These are phyloP conservation scores for Coregonus suidteri DNA, from an alignment of 2,797 vertebrate species.

Conservation along the genomic window DNA sequence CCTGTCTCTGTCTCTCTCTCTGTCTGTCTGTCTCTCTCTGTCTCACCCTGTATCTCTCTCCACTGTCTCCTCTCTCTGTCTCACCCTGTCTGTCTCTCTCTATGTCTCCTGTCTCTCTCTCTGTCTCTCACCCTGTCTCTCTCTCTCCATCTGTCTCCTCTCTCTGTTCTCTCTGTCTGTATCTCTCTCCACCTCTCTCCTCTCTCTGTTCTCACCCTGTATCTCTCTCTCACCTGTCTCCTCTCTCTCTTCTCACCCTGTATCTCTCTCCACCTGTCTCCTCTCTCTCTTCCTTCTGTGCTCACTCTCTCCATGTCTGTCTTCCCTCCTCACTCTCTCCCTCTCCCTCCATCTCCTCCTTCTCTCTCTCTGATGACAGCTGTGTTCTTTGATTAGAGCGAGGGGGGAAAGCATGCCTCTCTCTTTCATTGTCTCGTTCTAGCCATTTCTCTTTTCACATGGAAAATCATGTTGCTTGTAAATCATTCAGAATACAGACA, in stretches of 20 bases:
- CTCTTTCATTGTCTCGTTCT: neutral
- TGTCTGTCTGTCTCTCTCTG: no score
- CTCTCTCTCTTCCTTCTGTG: no score
- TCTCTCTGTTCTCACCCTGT: no score
- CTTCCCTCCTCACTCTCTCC: neutral
- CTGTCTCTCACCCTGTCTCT: neutral
- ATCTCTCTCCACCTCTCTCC: neutral
- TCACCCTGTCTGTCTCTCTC: slow-evolving; percentile 14
- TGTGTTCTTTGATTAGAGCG: slow-evolving; percentile 18
- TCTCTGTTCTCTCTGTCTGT: neutral
- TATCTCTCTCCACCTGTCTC: no score
- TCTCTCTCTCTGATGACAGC: slow-evolving; percentile 12
- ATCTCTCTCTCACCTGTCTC: no score
- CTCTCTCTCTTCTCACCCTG: no score
- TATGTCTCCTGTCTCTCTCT: neutral
- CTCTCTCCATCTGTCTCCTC: no score
- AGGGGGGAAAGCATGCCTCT: neutral
- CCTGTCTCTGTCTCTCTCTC: no score
- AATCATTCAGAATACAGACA: neutral
- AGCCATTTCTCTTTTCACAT: neutral
- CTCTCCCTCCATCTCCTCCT: neutral
- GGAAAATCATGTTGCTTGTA: slow-evolving; percentile 5
- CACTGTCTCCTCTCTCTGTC: no score
- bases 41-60: neutral
- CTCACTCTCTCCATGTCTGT: neutral